Evolutionary conservation across 92 coral and sea anemone genomes (phyloP).

Genomic region (Porites evermanni): DNA sequence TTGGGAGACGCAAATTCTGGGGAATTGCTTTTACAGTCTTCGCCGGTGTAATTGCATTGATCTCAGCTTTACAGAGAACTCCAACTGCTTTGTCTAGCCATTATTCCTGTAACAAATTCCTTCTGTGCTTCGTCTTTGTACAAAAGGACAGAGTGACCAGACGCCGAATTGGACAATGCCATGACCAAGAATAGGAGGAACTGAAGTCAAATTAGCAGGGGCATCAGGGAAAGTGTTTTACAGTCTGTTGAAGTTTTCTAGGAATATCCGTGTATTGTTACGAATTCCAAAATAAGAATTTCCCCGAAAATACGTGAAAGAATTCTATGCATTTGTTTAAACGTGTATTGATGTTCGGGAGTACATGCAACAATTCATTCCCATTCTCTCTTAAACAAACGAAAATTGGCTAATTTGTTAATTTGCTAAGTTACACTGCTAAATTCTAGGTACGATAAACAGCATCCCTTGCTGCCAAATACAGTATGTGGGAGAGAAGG

Average conservation of each 20-base stretch:
- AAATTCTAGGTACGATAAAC: neutral
- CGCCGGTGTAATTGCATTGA: slow-evolving; percentile 3
- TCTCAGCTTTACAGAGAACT: neutral
- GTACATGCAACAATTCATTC: too few species aligned
- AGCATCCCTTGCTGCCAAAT: neutral
- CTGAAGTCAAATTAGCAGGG: too few species aligned
- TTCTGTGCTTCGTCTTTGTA: neutral
- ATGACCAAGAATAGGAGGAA: too few species aligned
- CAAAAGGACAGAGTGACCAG: too few species aligned
- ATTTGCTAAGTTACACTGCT: neutral
- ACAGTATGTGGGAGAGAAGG: neutral
- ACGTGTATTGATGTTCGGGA: too few species aligned
- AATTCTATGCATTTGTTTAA: neutral
- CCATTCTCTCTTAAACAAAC: too few species aligned
- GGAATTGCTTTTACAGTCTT: neutral
- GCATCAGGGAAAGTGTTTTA: too few species aligned
- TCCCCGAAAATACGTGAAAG: neutral
- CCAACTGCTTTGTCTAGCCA: neutral
- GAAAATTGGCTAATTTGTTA: too few species aligned
- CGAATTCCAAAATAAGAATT: too few species aligned
- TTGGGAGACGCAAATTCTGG: neutral
- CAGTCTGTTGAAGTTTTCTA: too few species aligned
- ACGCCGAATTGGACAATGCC: too few species aligned
- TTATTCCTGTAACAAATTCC: slow-evolving; percentile 20
- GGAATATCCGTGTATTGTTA: too few species aligned